phyloP scores from a whole-genome alignment of 1,140 invertebrate species.

The Hyles vespertilio region DNA sequence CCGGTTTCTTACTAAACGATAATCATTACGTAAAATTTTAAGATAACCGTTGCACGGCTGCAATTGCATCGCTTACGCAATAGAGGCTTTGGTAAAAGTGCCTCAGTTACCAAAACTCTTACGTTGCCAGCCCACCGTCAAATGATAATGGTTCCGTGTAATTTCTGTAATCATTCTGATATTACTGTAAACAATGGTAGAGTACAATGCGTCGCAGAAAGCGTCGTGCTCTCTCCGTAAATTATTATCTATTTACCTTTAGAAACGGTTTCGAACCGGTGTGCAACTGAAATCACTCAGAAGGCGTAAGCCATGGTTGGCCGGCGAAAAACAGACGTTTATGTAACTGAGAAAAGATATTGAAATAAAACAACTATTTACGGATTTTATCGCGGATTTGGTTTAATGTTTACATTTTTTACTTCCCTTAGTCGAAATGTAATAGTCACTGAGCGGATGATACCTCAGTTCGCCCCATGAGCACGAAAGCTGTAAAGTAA shows the following conservation, averaged over 20 bases:
- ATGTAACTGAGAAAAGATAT: background rate
- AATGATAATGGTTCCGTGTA: conserved; percentile 6
- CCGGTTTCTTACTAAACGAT: too few species aligned
- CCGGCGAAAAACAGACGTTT: background rate
- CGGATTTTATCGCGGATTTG: too few species aligned
- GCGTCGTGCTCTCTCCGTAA: conserved; percentile 37
- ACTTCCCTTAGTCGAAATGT: too few species aligned
- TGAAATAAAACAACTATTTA: background rate
- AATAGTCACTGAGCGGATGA: too few species aligned
- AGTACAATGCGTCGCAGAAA: conserved; percentile 30
- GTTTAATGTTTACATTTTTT: too few species aligned
- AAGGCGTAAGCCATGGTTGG: too few species aligned
- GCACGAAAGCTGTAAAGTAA: too few species aligned
- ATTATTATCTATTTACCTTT: conserved; percentile 41
- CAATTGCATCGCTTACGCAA: too few species aligned
- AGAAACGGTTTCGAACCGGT: conserved; percentile 34
- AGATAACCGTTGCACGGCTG: too few species aligned
- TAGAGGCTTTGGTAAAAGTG: too few species aligned
- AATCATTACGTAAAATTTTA: too few species aligned
- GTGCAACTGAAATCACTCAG: conserved; percentile 24
- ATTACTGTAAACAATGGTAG: conserved; percentile 23
- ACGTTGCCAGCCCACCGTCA: conserved; percentile 3
- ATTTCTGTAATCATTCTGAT: conserved; percentile 7
- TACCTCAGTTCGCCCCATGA: too few species aligned
- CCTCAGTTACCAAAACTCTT: conserved; percentile 3